Conservation (phyloP, 1,140 invertebrate genomes). For the Drosophila asahinai region DNA sequence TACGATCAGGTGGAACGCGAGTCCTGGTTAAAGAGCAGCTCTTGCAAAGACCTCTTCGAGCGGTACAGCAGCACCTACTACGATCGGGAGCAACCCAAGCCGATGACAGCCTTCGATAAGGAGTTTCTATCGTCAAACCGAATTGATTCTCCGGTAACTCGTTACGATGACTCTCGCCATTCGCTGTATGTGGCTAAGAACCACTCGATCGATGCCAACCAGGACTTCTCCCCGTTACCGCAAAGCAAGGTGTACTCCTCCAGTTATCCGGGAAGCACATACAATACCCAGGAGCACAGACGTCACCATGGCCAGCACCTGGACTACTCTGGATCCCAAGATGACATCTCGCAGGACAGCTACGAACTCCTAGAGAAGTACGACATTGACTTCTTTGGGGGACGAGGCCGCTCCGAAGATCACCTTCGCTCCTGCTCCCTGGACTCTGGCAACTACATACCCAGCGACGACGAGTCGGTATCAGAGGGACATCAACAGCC, state of each 20-base stretch:
- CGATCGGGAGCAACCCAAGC: slow-evolving; percentile 70
- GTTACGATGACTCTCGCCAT: slow-evolving; percentile 90
- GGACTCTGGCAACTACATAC: slow-evolving; percentile 89
- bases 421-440: slow-evolving; percentile 88
- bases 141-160: slow-evolving; percentile 90
- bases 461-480: slow-evolving; percentile 88
- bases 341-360: slow-evolving; percentile 95
- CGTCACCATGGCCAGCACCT: slow-evolving; percentile 87
- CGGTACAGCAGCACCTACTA: slow-evolving; percentile 65
- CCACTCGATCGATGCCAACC: slow-evolving; percentile 80
- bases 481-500: slow-evolving; percentile 85
- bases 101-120: slow-evolving; percentile 80
- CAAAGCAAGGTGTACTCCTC: slow-evolving; percentile 90
- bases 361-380: slow-evolving; percentile 93
- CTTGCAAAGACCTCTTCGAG: slow-evolving; percentile 90
- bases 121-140: slow-evolving; percentile 85
- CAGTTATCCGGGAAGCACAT: slow-evolving; percentile 92
- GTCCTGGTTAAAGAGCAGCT: slow-evolving; percentile 91
- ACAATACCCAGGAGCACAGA: slow-evolving; percentile 86
- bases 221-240: slow-evolving; percentile 75
- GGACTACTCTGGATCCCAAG: slow-evolving; percentile 90
- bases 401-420: slow-evolving; percentile 77
- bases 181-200: slow-evolving; percentile 86
- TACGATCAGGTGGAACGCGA: slow-evolving; percentile 83
- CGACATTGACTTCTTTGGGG: slow-evolving; percentile 87